These are phyloP conservation scores for Amphiprion clarkii DNA, from an alignment of 2,797 vertebrate species.

Conservation along the genomic window DNA sequence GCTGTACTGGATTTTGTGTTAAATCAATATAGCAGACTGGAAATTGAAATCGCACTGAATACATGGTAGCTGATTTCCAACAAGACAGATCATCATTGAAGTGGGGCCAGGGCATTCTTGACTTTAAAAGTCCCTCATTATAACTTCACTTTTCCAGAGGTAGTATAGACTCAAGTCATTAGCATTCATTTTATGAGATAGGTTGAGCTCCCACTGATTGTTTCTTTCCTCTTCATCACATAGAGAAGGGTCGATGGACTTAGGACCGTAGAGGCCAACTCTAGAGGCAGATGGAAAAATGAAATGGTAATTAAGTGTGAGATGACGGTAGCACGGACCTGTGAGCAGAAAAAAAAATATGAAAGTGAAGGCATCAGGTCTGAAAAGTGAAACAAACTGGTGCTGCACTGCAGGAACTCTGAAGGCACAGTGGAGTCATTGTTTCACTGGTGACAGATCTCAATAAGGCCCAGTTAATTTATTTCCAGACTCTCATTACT, in stretches of 20 bases:
- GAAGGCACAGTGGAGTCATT: constrained; percentile 57
- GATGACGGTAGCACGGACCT: constrained; percentile 48
- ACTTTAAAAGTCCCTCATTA: constrained; percentile 35
- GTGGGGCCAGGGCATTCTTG: constrained; percentile 7
- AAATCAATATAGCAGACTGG: not conserved
- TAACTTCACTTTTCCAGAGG: constrained; percentile 47
- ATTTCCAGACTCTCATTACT: constrained; percentile 77
- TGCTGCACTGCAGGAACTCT: constrained; percentile 6
- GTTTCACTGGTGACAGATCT: constrained; percentile 70
- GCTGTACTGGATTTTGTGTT: not conserved
- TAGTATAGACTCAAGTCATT: constrained; percentile 48
- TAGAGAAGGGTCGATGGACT: constrained; percentile 24
- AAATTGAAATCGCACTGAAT: not conserved
- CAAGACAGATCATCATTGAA: constrained; percentile 6
- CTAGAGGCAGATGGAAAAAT: constrained; percentile 73
- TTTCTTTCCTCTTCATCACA: constrained; percentile 46
- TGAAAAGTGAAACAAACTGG: constrained; percentile 35
- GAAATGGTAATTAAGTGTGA: constrained; percentile 72
- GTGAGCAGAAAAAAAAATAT: constrained; percentile 32
- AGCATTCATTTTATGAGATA: constrained; percentile 57
- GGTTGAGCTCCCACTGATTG: constrained; percentile 57
- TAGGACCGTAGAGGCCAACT: constrained; percentile 37
- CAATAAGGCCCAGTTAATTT: constrained; percentile 84
- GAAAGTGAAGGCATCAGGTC: constrained; percentile 45
- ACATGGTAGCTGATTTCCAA: not conserved